Conservation (phyloP, 2,113 vertebrate genomes). For the Thamnophis sirtalis region DNA sequence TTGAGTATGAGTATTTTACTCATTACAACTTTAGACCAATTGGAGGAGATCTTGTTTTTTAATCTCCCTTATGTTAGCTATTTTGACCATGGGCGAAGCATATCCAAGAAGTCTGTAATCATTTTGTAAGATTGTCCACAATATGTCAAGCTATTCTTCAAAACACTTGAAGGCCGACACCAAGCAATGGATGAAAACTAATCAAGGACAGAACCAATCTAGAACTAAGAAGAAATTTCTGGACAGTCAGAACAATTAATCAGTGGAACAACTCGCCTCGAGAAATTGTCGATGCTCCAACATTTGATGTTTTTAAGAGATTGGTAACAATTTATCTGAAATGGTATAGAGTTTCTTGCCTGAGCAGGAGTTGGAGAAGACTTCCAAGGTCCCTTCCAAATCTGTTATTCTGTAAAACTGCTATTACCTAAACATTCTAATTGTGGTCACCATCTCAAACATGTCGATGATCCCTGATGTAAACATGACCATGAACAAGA, state of each 20-base stretch:
- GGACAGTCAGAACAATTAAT: background rate
- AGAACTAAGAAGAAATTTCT: background rate
- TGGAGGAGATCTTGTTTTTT: background rate
- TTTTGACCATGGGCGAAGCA: background rate
- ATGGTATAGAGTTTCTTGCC: background rate
- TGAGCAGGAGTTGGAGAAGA: too few relatives aligned
- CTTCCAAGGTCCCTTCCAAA: too few relatives aligned
- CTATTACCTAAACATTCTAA: background rate
- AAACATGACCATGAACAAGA: background rate
- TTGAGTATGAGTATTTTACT: too few relatives aligned
- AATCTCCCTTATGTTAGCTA: background rate
- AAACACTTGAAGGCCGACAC: background rate
- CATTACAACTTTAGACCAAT: background rate
- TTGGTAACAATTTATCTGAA: background rate
- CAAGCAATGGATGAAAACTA: background rate
- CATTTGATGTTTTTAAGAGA: background rate
- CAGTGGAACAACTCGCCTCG: background rate
- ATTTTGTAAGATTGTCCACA: background rate
- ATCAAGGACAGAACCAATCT: background rate
- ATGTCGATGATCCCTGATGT: background rate
- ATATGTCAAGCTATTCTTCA: background rate
- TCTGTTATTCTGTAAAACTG: too few relatives aligned
- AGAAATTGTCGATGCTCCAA: background rate
- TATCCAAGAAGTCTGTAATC: background rate
- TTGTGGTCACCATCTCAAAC: background rate